A percentile compares a stretch with the other conserved stretches of the same genome.
Evolutionary conservation across 1,140 invertebrate species (phyloP).

Genomic region (Drosophila simulans): DNA sequence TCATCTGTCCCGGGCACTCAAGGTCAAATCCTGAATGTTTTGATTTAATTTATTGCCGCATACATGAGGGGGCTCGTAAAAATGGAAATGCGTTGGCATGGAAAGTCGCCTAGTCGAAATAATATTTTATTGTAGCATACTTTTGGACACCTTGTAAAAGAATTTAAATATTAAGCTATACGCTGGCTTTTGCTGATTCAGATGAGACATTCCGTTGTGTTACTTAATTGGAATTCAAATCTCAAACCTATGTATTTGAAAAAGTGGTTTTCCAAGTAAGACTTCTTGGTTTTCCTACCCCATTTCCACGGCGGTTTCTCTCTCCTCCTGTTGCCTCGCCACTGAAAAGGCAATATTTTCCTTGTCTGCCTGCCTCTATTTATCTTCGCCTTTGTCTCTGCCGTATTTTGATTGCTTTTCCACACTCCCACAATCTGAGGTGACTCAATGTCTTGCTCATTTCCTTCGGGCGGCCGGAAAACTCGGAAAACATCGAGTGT

Average conservation of each 20-base stretch:
- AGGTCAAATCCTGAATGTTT: conserved; percentile 79
- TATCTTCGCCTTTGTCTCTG: conserved; percentile 75
- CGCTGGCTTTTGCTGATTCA: no score
- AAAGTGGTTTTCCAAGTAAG: conserved; percentile 4
- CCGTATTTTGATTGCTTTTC: conserved; percentile 78
- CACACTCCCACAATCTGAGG: conserved; percentile 55
- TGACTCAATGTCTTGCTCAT: conserved; percentile 82
- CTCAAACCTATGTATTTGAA: background rate
- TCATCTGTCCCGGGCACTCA: conserved; percentile 30
- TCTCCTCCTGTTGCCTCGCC: conserved; percentile 39
- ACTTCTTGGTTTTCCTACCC: conserved; percentile 2
- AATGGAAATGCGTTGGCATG: conserved; percentile 6
- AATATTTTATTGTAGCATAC: background rate
- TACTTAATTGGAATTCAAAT: background rate
- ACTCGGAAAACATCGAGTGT: conserved; percentile 61
- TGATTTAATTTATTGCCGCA: conserved; percentile 82
- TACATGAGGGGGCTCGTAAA: conserved; percentile 64
- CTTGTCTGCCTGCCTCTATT: conserved; percentile 80
- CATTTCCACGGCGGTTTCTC: conserved; percentile 19
- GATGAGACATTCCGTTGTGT: no score
- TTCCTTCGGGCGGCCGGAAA: conserved; percentile 67
- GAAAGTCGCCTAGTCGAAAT: background rate
- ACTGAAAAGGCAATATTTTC: conserved; percentile 75
- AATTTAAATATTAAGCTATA: background rate
- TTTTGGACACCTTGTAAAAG: background rate